These are phyloP conservation scores for Ammodytes dubius DNA, from an alignment of 2,113 vertebrate species.

Conservation along the genomic window DNA sequence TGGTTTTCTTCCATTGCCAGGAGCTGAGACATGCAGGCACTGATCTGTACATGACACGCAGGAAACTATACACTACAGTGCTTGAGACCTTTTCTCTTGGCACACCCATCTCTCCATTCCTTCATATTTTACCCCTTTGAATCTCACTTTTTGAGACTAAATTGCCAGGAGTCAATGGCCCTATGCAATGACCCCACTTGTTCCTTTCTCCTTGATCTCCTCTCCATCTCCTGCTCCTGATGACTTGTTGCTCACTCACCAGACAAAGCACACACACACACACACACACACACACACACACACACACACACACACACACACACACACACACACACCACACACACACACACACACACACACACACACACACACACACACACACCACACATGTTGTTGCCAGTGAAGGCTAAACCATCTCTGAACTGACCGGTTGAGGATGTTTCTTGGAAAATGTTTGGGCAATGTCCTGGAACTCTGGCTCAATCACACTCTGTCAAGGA, in stretches of 20 bases:
- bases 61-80: not conserved
- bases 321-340: conserved; percentile 7
- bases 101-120: not conserved
- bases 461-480: conserved; percentile 59
- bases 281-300: too few species aligned
- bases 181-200: conserved; percentile 46
- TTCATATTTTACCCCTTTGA: not conserved
- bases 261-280: too few species aligned
- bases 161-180: conserved; percentile 33
- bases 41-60: conserved; percentile 35
- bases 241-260: conserved; percentile 28
- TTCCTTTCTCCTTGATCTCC: conserved; percentile 36
- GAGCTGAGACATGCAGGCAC: conserved; percentile 15
- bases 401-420: conserved; percentile 65
- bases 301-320: too few species aligned
- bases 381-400: conserved; percentile 17
- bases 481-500: conserved; percentile 66
- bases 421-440: conserved; percentile 59
- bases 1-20: not conserved
- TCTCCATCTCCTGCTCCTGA: conserved; percentile 37
- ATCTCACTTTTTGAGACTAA: conserved; percentile 11
- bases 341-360: not conserved
- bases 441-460: conserved; percentile 59
- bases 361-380: not conserved
- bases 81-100: conserved; percentile 39